These are phyloP conservation scores for Phalacrocorax aristotelis DNA, from an alignment of 2,113 vertebrate genomes.

Conservation along the genomic window DNA sequence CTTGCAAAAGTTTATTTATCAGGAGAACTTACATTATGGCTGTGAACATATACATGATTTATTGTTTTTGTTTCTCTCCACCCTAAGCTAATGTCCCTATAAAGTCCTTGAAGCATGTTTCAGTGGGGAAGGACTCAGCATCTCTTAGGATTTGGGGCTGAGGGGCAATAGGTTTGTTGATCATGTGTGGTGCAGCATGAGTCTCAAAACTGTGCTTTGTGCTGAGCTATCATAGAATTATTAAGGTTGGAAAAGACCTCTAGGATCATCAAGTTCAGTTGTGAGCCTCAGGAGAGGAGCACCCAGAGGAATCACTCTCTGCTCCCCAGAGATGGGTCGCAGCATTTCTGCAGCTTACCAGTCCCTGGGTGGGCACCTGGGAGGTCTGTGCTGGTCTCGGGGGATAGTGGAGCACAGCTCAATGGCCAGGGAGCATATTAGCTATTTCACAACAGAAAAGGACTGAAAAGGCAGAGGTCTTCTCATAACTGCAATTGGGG, in stretches of 20 bases:
- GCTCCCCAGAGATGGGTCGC: background rate
- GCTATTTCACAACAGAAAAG: background rate
- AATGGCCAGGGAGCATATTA: background rate
- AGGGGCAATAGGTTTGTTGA: background rate
- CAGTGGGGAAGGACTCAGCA: background rate
- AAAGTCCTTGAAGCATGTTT: background rate
- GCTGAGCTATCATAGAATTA: background rate
- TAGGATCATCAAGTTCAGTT: too few relatives aligned
- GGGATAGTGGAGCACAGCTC: background rate
- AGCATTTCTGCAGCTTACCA: background rate
- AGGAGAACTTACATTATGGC: background rate
- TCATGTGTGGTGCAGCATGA: background rate
- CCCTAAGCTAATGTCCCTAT: background rate
- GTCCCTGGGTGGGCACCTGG: background rate
- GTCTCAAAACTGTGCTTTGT: background rate
- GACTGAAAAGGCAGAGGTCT: slow-evolving; percentile 1
- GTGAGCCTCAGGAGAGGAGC: background rate
- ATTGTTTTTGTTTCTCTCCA: background rate
- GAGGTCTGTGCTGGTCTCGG: background rate
- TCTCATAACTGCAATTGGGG: background rate
- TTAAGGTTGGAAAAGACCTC: too few relatives aligned
- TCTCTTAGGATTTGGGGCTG: background rate
- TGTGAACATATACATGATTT: background rate
- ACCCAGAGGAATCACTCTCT: background rate
- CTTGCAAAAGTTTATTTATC: background rate